Percentiles rank a stretch among this genome's conserved stretches.
phyloP scores from a whole-genome alignment of 2,888 invertebrate genomes.

The Galerucella calmariensis region DNA sequence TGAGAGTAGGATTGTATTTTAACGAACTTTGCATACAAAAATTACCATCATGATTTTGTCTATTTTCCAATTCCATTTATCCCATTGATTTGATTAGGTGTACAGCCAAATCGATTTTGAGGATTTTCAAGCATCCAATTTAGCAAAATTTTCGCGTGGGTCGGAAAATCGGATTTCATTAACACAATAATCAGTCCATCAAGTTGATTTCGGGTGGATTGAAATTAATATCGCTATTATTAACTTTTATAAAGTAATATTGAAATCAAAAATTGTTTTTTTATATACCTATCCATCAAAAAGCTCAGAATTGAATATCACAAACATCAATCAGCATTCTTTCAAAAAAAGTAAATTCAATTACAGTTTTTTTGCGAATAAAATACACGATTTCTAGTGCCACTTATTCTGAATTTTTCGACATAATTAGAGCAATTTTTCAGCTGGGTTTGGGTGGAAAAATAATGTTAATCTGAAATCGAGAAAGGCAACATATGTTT shows the following conservation, averaged over 20 bases:
- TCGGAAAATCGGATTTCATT: not conserved
- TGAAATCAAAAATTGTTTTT: too few relatives aligned
- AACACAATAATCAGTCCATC: not conserved
- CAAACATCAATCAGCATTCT: too few relatives aligned
- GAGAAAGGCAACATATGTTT: conserved; percentile 29
- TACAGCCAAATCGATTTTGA: conserved; percentile 20
- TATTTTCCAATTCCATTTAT: conserved; percentile 33
- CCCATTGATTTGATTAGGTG: conserved; percentile 23
- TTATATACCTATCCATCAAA: too few relatives aligned
- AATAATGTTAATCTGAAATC: conserved; percentile 31
- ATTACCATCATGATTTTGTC: conserved; percentile 23
- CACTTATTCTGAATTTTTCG: conserved; percentile 20
- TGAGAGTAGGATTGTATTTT: conserved; percentile 29
- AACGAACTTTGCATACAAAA: conserved; percentile 24
- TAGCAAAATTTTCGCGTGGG: not conserved
- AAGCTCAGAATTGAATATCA: too few relatives aligned
- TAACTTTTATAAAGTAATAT: not conserved
- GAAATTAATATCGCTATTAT: not conserved
- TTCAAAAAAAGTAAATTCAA: not conserved
- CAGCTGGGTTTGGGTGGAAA: not conserved
- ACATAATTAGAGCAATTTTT: conserved; percentile 31
- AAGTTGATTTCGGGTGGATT: not conserved
- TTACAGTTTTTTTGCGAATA: conserved; percentile 4
- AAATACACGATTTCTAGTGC: not conserved
- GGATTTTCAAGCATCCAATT: conserved; percentile 17